Percentiles rank a stretch among this genome's conserved stretches.
phyloP scores from a whole-genome alignment of 2,113 vertebrate species.

The Calypte anna region DNA sequence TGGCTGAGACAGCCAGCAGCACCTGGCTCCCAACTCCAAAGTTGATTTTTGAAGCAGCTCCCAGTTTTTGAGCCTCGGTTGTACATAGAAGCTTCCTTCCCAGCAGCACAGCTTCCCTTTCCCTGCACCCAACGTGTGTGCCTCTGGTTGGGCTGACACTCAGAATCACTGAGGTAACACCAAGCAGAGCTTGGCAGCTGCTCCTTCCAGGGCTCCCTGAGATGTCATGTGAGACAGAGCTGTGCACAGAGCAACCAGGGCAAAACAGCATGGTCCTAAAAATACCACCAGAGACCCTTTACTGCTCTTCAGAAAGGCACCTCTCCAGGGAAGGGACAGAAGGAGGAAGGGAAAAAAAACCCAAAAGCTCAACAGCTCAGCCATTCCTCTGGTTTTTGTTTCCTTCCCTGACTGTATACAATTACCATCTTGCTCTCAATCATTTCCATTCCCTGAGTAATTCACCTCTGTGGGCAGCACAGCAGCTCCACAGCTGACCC shows the following conservation, averaged over 20 bases:
- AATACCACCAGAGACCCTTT: background rate
- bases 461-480: background rate
- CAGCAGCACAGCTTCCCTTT: background rate
- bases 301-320: fast-evolving
- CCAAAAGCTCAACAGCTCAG: background rate
- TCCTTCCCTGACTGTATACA: background rate
- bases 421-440: background rate
- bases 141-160: background rate
- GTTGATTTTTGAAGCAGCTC: background rate
- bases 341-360: fast-evolving
- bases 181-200: background rate
- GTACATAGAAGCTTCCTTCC: background rate
- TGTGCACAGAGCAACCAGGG: fast-evolving
- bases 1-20: background rate
- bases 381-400: background rate
- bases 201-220: background rate
- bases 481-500: background rate
- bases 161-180: fast-evolving
- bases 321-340: background rate
- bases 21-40: background rate
- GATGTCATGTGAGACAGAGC: background rate
- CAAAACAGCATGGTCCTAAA: background rate
- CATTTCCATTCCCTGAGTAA: background rate
- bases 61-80: background rate
- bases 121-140: background rate